Percentiles rank a stretch among this genome's conserved stretches.
These are phyloP conservation scores for Caenorhabditis elegans DNA, from an alignment of 1,140 invertebrate genomes.

Conservation along the genomic window WBcel235 BX284603.4:6981001-6981500, in stretches of 20 bases:
- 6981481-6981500: constrained; percentile 24
- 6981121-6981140: no score
- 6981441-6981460: background rate
- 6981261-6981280: constrained; percentile 9
- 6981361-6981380: constrained; percentile 49
- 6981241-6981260: constrained; percentile 86
- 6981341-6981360: constrained; percentile 40
- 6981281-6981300: constrained; percentile 55
- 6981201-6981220: constrained; percentile 99
- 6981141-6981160: constrained; percentile 40
- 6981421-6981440: constrained; percentile 13
- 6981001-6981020: no score
- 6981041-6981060: no score
- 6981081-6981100: no score
- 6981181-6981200: constrained; percentile 99
- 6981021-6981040: no score
- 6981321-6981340: constrained; percentile 55
- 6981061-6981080: no score
- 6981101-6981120: no score
- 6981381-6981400: constrained; percentile 49
- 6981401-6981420: constrained; percentile 46
- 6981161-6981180: constrained; percentile 89
- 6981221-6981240: constrained; percentile 98
- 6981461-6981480: background rate
- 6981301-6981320: constrained; percentile 48